Percentiles rank a stretch among this genome's conserved stretches.
Evolutionary conservation across 1,140 invertebrate species (phyloP).

Genomic region (Sesamia nonagrioides): DNA sequence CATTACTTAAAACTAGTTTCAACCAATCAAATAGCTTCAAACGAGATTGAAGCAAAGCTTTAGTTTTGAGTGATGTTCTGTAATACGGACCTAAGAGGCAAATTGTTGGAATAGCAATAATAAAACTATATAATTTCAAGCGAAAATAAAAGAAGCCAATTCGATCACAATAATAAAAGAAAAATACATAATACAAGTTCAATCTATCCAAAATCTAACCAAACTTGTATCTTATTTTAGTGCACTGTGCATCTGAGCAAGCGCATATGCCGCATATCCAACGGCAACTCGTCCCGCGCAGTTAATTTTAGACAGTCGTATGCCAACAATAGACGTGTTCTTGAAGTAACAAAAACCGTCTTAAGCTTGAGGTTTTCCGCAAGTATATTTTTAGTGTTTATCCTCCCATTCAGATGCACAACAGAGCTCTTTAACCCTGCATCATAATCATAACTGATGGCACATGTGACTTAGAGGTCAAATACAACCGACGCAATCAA

Average conservation of each 20-base stretch:
- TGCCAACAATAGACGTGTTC: constrained; percentile 7
- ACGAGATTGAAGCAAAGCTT: too few species aligned
- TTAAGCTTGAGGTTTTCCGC: not conserved
- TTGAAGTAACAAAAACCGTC: not conserved
- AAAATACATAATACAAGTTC: too few species aligned
- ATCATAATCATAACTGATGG: not conserved
- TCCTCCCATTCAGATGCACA: not conserved
- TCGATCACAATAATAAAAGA: too few species aligned
- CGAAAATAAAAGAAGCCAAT: too few species aligned
- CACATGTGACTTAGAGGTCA: not conserved
- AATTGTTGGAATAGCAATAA: too few species aligned
- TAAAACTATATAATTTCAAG: too few species aligned
- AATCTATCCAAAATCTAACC: not conserved
- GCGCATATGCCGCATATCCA: not conserved
- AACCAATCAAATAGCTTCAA: too few species aligned
- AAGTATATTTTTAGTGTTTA: not conserved
- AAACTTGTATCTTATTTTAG: not conserved
- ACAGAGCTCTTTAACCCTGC: not conserved
- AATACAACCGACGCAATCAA: not conserved
- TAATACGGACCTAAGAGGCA: too few species aligned
- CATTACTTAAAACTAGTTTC: too few species aligned
- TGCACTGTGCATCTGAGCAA: not conserved
- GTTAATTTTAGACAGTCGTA: not conserved
- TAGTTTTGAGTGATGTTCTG: too few species aligned
- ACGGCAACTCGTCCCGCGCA: not conserved